Evolutionary conservation across 2,113 vertebrate species (phyloP).

Genomic region (Jaculus jaculus): DNA sequence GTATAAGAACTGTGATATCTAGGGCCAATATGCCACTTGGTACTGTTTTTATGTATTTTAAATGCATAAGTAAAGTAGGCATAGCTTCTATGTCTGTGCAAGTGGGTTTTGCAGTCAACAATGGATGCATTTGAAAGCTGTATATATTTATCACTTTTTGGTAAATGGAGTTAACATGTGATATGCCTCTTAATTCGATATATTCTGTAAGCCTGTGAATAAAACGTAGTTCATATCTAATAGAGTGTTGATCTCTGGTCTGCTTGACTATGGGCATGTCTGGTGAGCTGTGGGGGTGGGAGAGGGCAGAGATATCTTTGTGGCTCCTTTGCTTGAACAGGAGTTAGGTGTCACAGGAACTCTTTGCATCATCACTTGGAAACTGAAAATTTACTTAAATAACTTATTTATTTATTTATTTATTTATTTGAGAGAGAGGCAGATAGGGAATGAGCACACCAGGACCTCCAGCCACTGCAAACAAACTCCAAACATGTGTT

Average conservation of each 20-base stretch:
- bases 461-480: no score
- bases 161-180: slow-evolving; percentile 72
- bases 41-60: slow-evolving; percentile 79
- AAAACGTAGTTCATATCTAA: slow-evolving; percentile 76
- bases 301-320: neutral
- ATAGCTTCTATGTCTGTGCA: slow-evolving; percentile 75
- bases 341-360: neutral
- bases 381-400: neutral
- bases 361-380: neutral
- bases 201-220: slow-evolving; percentile 78
- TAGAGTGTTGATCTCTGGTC: slow-evolving; percentile 40
- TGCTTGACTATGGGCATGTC: neutral
- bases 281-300: neutral
- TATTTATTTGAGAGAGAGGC: no score
- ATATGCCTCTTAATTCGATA: slow-evolving; percentile 71
- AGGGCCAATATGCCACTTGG: slow-evolving; percentile 68
- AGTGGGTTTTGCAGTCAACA: slow-evolving; percentile 65
- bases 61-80: slow-evolving; percentile 73
- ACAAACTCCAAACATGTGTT: no score
- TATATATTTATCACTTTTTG: slow-evolving; percentile 77
- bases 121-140: slow-evolving; percentile 76
- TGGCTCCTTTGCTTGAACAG: neutral
- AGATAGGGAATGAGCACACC: no score
- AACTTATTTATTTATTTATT: no score
- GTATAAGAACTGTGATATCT: slow-evolving; percentile 65